Evolutionary conservation across 2,113 vertebrate genomes (phyloP).

Genomic region (Oryzias javanicus): DNA sequence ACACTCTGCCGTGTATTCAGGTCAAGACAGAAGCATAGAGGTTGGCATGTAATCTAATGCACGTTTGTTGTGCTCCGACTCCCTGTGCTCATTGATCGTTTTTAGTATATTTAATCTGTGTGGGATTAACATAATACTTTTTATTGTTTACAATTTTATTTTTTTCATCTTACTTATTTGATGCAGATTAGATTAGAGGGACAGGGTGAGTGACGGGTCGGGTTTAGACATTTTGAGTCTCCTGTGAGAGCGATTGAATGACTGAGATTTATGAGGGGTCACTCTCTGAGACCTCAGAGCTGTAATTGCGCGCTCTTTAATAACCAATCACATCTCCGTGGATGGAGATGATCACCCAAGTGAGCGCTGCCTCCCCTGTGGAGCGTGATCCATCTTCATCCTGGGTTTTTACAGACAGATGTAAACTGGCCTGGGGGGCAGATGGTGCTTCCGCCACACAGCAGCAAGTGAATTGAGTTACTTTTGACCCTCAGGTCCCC

Average conservation of each 20-base stretch:
- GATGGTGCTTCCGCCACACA: conserved; percentile 59
- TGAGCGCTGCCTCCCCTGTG: conserved; percentile 40
- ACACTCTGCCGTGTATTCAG: conserved; percentile 32
- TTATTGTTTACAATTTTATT: conserved; percentile 1
- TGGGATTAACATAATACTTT: conserved; percentile 2
- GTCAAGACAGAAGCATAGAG: conserved; percentile 54
- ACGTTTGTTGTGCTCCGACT: conserved; percentile 29
- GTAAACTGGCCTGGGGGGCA: conserved; percentile 37
- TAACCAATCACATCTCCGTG: conserved; percentile 46
- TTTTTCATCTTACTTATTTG: conserved; percentile 1
- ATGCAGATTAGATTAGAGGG: background rate
- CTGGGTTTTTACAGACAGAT: conserved; percentile 34
- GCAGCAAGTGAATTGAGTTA: conserved; percentile 70
- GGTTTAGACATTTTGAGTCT: conserved; percentile 11
- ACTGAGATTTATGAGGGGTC: conserved; percentile 63
- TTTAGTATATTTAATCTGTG: conserved; percentile 37
- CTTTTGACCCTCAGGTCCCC: conserved; percentile 58
- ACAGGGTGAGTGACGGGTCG: conserved; percentile 10
- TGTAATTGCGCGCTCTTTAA: conserved; percentile 52
- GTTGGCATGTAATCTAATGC: conserved; percentile 56
- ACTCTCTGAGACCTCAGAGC: conserved; percentile 31
- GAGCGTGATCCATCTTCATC: conserved; percentile 71
- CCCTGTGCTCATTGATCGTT: conserved; percentile 21
- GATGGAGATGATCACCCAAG: conserved; percentile 23
- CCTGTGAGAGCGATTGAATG: conserved; percentile 37